Conservation (phyloP, 2,113 vertebrate genomes). For the Edolisoma coerulescens region DNA sequence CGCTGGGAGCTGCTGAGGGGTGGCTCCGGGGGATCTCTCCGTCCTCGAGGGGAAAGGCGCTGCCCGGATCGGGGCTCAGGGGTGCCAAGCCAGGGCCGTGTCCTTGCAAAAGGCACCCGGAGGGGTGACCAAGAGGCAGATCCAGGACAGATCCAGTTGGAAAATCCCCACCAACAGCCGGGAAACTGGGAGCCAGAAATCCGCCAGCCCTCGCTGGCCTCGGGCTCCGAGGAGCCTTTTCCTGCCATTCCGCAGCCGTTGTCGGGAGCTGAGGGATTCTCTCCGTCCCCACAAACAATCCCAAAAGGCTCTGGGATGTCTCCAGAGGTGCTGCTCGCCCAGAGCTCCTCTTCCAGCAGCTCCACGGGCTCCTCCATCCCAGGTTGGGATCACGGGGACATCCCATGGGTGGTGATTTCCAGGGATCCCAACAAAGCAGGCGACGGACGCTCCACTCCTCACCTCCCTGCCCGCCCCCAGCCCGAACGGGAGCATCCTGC, state of each 20-base stretch:
- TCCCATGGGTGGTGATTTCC: background rate
- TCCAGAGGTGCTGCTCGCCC: accelerated
- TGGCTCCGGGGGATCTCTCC: background rate
- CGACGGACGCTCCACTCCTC: accelerated
- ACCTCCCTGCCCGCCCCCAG: accelerated
- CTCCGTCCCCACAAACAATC: background rate
- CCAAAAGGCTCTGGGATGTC: background rate
- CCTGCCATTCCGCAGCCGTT: accelerated
- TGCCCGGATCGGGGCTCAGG: accelerated
- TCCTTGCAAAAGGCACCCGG: background rate
- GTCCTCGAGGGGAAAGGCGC: background rate
- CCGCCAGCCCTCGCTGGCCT: accelerated
- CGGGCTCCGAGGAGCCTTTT: background rate
- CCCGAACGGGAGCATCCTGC: accelerated
- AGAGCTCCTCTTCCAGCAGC: background rate
- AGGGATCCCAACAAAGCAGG: background rate
- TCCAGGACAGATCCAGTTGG: accelerated
- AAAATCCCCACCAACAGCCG: background rate
- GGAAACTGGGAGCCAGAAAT: background rate
- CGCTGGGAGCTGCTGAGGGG: background rate
- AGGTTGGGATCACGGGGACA: background rate
- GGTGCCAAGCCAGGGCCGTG: accelerated
- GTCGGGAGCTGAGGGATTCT: accelerated
- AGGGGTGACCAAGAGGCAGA: background rate
- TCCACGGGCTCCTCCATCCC: background rate